These are phyloP conservation scores for Taphrorychus bicolor DNA, from an alignment of 2,888 invertebrate species.

Conservation along the genomic window DNA sequence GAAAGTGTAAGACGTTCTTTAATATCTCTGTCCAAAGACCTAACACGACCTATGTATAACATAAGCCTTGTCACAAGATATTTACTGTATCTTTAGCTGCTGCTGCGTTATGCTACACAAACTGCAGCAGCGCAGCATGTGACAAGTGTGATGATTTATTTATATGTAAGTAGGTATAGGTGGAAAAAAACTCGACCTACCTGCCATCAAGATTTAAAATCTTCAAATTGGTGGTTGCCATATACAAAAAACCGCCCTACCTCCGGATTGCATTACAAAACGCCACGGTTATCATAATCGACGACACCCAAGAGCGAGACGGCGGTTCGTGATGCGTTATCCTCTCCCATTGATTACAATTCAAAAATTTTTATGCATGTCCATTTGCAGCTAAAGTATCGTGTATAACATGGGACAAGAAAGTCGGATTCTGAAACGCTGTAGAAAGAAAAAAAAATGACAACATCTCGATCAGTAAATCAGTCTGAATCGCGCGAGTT, in stretches of 20 bases:
- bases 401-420: constrained; percentile 31
- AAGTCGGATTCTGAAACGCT: constrained; percentile 20
- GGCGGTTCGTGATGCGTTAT: constrained; percentile 1
- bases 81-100: too few relatives aligned
- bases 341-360: constrained; percentile 25
- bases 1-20: too few relatives aligned
- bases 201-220: not conserved
- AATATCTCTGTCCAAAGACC: too few relatives aligned
- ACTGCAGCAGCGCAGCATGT: not conserved
- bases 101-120: too few relatives aligned
- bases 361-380: constrained; percentile 37
- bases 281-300: not conserved
- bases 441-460: constrained; percentile 18
- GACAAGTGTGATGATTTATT: not conserved
- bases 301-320: constrained; percentile 7
- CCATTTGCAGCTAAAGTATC: constrained; percentile 38
- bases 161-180: too few relatives aligned
- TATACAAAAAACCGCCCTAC: not conserved
- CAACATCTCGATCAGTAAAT: constrained; percentile 41
- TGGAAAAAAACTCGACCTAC: not conserved
- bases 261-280: not conserved
- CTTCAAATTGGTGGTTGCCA: not conserved
- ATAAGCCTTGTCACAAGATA: too few relatives aligned
- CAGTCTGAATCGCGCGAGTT: constrained; percentile 41
- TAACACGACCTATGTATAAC: too few relatives aligned